Conservation (phyloP, 2,888 invertebrate species). For the Xestobium rufovillosum region DNA sequence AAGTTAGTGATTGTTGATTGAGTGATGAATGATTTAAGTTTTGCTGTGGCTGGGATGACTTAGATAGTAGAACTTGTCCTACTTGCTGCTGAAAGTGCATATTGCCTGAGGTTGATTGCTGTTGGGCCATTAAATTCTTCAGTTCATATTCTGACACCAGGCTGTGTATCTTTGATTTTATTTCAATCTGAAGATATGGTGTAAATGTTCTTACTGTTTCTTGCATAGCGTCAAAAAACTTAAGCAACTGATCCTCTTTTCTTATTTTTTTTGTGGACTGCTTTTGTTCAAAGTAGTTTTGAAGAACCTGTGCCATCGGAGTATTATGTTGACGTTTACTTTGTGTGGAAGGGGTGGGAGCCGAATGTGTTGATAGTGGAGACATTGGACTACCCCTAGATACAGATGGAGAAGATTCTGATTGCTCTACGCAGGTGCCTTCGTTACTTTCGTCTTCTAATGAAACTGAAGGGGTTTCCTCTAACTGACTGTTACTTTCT, state of each 20-base stretch:
- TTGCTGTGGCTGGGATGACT: too few relatives aligned
- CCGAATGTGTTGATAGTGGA: conserved; percentile 4
- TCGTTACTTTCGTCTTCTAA: conserved; percentile 4
- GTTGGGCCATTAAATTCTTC: conserved; percentile 14
- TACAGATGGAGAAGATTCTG: too few relatives aligned
- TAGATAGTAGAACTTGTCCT: too few relatives aligned
- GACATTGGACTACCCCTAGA: conserved; percentile 4
- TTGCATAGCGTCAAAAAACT: conserved; percentile 18
- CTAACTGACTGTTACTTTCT: too few relatives aligned
- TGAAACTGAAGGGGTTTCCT: conserved; percentile 5
- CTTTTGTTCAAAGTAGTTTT: conserved; percentile 9
- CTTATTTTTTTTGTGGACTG: conserved; percentile 6
- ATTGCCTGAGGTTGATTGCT: too few relatives aligned
- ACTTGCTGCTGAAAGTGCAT: too few relatives aligned
- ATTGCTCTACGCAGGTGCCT: too few relatives aligned
- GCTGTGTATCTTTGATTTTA: conserved; percentile 14
- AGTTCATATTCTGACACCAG: conserved; percentile 14
- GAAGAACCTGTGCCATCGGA: too few relatives aligned
- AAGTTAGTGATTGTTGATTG: conserved; percentile 1
- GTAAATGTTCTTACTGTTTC: conserved; percentile 14
- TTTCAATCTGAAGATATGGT: conserved; percentile 16
- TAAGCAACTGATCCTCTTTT: conserved; percentile 13
- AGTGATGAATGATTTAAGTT: conserved; percentile 2
- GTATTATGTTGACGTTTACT: too few relatives aligned
- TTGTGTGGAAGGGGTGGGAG: conserved; percentile 3